Percentiles rank a stretch among this genome's conserved stretches.
Conservation (phyloP, 1,140 invertebrate genomes). For the Drosophila rufa region DNA sequence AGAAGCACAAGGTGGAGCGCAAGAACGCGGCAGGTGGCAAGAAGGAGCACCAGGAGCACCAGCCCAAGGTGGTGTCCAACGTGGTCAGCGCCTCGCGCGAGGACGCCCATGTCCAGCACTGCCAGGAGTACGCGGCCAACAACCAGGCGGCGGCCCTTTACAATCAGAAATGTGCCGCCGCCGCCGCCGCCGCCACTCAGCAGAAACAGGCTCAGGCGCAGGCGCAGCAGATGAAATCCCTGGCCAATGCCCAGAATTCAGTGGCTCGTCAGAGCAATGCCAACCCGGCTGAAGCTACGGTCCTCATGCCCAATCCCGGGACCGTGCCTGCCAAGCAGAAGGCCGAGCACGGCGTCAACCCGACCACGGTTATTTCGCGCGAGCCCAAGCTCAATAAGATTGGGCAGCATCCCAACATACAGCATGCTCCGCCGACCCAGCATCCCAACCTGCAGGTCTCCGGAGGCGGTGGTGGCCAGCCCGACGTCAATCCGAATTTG, state of each 20-base stretch:
- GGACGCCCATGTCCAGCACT: slow-evolving; percentile 55
- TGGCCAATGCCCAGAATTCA: slow-evolving; percentile 54
- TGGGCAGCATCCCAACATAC: slow-evolving; percentile 56
- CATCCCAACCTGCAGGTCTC: slow-evolving; percentile 59
- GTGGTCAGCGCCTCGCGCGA: slow-evolving; percentile 42
- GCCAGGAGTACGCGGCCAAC: slow-evolving; percentile 64
- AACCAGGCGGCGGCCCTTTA: slow-evolving; percentile 59
- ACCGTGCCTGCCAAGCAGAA: slow-evolving; percentile 56
- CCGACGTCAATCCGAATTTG: slow-evolving; percentile 66
- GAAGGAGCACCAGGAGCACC: slow-evolving; percentile 60
- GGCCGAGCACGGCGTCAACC: slow-evolving; percentile 59
- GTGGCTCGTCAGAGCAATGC: slow-evolving; percentile 36
- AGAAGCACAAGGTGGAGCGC: slow-evolving; percentile 77
- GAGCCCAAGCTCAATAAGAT: slow-evolving; percentile 63
- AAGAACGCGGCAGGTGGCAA: slow-evolving; percentile 52
- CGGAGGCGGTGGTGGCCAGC: slow-evolving; percentile 37
- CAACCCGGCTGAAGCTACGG: slow-evolving; percentile 44
- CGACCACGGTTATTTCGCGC: slow-evolving; percentile 37
- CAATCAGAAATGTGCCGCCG: slow-evolving; percentile 56
- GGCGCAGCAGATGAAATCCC: slow-evolving; percentile 66
- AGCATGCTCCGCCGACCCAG: slow-evolving; percentile 26
- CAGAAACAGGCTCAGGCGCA: slow-evolving; percentile 75
- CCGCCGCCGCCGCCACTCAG: slow-evolving; percentile 31
- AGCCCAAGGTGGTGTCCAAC: slow-evolving; percentile 42
- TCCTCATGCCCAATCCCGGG: slow-evolving; percentile 46